These are phyloP conservation scores for Halictus ligatus DNA, from an alignment of 2,888 invertebrate species.

Conservation along the genomic window DNA sequence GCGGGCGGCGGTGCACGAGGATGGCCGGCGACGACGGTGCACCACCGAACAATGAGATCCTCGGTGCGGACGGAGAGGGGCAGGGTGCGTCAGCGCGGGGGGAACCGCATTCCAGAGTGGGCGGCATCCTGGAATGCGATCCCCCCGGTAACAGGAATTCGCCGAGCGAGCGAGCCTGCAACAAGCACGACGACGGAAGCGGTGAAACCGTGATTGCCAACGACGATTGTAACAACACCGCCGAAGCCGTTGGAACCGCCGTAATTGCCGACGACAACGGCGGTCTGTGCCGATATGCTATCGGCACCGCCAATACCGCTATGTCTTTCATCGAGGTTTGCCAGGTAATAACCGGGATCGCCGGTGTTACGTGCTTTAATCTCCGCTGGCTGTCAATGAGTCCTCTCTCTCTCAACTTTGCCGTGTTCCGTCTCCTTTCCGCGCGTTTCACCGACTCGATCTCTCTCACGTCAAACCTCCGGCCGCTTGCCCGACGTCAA, in stretches of 20 bases:
- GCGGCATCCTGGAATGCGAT: slow-evolving; percentile 83
- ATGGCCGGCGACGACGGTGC: slow-evolving; percentile 79
- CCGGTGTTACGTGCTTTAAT: slow-evolving; percentile 31
- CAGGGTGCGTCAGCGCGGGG: slow-evolving; percentile 75
- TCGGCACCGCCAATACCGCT: slow-evolving; percentile 77
- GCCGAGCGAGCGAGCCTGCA: slow-evolving; percentile 72
- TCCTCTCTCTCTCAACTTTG: neutral
- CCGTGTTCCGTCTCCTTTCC: slow-evolving; percentile 6
- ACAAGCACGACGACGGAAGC: slow-evolving; percentile 75
- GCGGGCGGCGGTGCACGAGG: slow-evolving; percentile 52
- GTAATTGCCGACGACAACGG: slow-evolving; percentile 50
- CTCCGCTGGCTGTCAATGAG: slow-evolving; percentile 23
- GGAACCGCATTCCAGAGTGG: slow-evolving; percentile 83
- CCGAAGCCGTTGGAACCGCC: slow-evolving; percentile 38
- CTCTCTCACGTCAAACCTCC: slow-evolving; percentile 4
- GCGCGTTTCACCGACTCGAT: neutral
- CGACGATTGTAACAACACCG: slow-evolving; percentile 37
- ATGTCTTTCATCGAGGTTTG: slow-evolving; percentile 83
- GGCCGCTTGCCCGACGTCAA: neutral
- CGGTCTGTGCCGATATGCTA: slow-evolving; percentile 81
- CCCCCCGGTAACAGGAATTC: slow-evolving; percentile 82
- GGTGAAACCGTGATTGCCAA: slow-evolving; percentile 72
- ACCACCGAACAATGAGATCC: slow-evolving; percentile 78
- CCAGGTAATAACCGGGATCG: slow-evolving; percentile 75
- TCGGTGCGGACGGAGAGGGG: slow-evolving; percentile 65